These are phyloP conservation scores for Rhabdomys pumilio DNA, from an alignment of 2,797 vertebrate species.

Conservation along the genomic window DNA sequence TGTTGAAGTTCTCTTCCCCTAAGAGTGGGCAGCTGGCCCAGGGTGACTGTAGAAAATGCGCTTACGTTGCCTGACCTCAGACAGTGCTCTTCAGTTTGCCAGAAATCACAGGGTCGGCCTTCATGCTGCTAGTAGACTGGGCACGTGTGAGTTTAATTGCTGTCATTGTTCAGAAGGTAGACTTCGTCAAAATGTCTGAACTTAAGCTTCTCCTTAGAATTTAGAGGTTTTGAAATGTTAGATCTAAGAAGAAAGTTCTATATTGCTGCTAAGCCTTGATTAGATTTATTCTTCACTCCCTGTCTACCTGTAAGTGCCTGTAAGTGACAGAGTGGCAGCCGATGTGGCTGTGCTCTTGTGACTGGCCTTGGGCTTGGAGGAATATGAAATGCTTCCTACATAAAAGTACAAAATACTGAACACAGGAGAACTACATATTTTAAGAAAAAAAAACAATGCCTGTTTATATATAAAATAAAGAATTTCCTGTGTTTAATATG, in stretches of 20 bases:
- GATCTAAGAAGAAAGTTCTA: background rate
- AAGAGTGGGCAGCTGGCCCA: background rate
- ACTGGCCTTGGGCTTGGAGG: background rate
- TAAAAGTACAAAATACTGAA: slow-evolving; percentile 47
- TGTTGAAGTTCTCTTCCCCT: background rate
- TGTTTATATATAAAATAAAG: slow-evolving; percentile 28
- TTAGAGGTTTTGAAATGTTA: background rate
- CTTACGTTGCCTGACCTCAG: background rate
- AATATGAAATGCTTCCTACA: slow-evolving; percentile 10
- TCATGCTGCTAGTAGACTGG: background rate
- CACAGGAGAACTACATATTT: slow-evolving; percentile 2
- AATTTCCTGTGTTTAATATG: background rate
- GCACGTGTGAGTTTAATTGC: background rate
- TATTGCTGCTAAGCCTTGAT: background rate
- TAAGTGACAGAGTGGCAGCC: background rate
- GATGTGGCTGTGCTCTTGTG: background rate
- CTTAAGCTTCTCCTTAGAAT: background rate
- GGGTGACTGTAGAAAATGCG: background rate
- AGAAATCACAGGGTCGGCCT: background rate
- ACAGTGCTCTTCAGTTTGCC: background rate
- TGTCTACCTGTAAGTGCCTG: background rate
- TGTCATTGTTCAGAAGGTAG: slow-evolving; percentile 24
- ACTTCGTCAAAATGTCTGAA: background rate
- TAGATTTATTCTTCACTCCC: background rate
- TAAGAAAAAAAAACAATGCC: background rate